These are phyloP conservation scores for Rhadina sibilatrix DNA, from an alignment of 2,113 vertebrate genomes.

Conservation along the genomic window DNA sequence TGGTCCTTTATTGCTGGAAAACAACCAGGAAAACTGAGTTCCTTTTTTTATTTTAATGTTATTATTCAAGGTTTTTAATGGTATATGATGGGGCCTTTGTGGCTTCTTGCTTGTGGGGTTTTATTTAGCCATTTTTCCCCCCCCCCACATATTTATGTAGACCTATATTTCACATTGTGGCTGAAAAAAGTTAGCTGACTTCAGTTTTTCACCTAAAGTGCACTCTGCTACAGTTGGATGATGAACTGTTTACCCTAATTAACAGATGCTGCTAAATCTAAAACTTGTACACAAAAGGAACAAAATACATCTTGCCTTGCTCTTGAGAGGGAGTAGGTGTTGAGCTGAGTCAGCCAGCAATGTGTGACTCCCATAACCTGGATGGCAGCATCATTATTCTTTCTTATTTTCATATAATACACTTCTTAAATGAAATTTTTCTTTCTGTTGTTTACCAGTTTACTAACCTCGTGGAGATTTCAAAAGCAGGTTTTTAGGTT, in stretches of 20 bases:
- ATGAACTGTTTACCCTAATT: not conserved
- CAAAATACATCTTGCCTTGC: accelerated
- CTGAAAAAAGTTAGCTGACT: not conserved
- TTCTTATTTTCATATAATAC: not conserved
- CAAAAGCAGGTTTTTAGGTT: not conserved
- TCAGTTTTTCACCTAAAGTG: not conserved
- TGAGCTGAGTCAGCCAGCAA: not conserved
- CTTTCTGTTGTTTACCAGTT: not conserved
- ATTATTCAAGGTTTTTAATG: not conserved
- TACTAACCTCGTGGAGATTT: not conserved
- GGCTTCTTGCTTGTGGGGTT: not conserved
- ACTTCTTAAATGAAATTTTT: not conserved
- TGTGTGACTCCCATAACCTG: not conserved
- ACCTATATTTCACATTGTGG: not conserved
- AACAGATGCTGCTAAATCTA: not conserved
- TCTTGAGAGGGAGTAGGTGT: not conserved
- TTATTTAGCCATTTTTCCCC: not conserved
- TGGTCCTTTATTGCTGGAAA: not conserved
- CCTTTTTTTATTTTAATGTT: not conserved
- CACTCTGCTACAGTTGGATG: not conserved
- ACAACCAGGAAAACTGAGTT: not conserved
- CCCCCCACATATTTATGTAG: accelerated
- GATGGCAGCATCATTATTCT: not conserved
- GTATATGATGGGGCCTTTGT: not conserved
- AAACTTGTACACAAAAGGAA: not conserved